phyloP scores from a whole-genome alignment of 2,113 vertebrate genomes.

The Myotis davidii region DNA sequence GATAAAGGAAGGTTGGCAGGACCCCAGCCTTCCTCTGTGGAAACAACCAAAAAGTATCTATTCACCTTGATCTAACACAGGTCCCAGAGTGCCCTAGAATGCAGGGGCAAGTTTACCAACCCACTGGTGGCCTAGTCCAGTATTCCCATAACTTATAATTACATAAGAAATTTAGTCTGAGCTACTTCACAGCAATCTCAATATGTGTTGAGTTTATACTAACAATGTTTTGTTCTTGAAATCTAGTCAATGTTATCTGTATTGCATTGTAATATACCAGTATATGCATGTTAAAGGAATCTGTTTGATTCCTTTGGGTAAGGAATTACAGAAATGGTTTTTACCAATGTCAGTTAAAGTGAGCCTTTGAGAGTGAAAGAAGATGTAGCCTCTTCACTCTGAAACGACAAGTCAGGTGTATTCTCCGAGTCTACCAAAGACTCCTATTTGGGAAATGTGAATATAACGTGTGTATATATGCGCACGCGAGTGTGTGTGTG shows the following conservation, averaged over 20 bases:
- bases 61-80: background rate
- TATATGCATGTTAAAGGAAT: background rate
- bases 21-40: background rate
- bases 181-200: background rate
- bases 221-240: constrained; percentile 33
- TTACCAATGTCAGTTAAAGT: background rate
- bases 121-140: background rate
- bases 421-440: constrained; percentile 83
- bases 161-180: background rate
- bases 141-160: background rate
- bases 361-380: background rate
- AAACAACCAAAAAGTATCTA: background rate
- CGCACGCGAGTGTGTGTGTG: background rate
- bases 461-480: constrained; percentile 25
- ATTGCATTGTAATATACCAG: background rate
- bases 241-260: background rate
- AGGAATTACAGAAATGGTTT: constrained; percentile 35
- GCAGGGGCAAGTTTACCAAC: background rate
- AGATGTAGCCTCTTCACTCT: constrained; percentile 30
- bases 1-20: background rate
- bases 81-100: background rate
- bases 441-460: constrained; percentile 63
- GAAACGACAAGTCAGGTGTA: constrained; percentile 45
- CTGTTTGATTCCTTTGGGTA: constrained; percentile 25
- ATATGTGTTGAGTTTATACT: background rate